Conservation (phyloP, 2,888 invertebrate genomes). For the Tenodera sinensis region DNA sequence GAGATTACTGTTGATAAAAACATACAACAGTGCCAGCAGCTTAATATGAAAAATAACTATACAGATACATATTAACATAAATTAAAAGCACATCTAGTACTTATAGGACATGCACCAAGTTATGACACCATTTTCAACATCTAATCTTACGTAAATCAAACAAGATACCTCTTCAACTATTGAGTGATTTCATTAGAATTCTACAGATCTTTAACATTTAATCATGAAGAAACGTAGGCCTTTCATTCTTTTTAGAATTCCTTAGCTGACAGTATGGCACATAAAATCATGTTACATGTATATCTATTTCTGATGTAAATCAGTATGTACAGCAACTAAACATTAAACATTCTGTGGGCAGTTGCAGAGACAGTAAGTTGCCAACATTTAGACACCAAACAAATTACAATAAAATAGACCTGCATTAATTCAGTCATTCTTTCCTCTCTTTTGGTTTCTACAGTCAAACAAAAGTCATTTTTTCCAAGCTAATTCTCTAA, state of each 20-base stretch:
- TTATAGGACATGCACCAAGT: no score
- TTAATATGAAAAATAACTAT: no score
- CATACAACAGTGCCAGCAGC: no score
- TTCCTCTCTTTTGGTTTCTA: background rate
- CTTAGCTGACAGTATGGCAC: background rate
- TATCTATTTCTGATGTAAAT: background rate
- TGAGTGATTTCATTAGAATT: background rate
- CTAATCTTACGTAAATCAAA: background rate
- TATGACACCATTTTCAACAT: background rate
- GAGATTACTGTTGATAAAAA: no score
- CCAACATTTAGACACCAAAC: background rate
- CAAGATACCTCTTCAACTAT: background rate
- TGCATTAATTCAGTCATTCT: background rate
- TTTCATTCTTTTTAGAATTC: background rate
- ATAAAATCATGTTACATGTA: background rate
- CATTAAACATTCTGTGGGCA: background rate
- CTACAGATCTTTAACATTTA: background rate
- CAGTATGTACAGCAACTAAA: background rate
- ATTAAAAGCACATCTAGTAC: no score
- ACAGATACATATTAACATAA: no score
- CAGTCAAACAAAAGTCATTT: background rate
- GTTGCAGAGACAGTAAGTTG: background rate
- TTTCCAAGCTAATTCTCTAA: background rate
- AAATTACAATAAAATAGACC: background rate
- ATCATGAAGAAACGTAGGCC: background rate